Percentiles rank a stretch among this genome's conserved stretches.
These are phyloP conservation scores for Leptocoma aspasia DNA, from an alignment of 2,113 vertebrate genomes.

Conservation along the genomic window DNA sequence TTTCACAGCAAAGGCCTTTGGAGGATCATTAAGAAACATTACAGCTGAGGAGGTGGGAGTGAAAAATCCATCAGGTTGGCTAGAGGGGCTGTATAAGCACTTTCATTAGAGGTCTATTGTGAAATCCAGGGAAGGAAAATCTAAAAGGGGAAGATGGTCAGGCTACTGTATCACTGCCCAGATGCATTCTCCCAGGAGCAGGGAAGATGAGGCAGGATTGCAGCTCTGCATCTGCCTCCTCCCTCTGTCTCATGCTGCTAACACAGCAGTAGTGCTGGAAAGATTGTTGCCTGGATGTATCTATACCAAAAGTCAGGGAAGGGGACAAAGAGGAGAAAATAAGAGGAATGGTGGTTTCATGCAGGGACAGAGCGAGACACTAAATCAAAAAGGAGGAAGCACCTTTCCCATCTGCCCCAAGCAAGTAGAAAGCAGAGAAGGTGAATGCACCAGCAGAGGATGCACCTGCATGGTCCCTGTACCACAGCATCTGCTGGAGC, in stretches of 20 bases:
- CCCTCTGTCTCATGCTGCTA: not conserved
- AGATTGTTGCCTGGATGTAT: not conserved
- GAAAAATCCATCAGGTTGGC: not conserved
- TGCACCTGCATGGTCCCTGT: rapidly evolving
- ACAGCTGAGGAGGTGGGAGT: not conserved
- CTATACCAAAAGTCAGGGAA: not conserved
- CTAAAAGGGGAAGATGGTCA: not conserved
- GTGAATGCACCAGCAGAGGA: not conserved
- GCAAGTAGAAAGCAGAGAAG: not conserved
- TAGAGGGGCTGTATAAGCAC: not conserved
- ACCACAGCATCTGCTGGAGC: not conserved
- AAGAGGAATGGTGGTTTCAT: not conserved
- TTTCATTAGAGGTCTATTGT: not conserved
- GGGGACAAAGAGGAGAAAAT: not conserved
- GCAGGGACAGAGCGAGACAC: not conserved
- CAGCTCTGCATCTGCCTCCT: not conserved
- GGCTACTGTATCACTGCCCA: not conserved
- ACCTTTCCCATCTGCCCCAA: not conserved
- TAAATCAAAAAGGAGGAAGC: not conserved
- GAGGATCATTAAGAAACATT: not conserved
- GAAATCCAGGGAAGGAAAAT: not conserved
- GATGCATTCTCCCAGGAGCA: not conserved
- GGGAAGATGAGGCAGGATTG: not conserved
- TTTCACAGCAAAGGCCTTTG: not conserved
- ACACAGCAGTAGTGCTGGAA: not conserved